Percentiles rank a stretch among this genome's conserved stretches.
Conservation (phyloP, 1,140 invertebrate genomes). For the Drosophila sechellia region DNA sequence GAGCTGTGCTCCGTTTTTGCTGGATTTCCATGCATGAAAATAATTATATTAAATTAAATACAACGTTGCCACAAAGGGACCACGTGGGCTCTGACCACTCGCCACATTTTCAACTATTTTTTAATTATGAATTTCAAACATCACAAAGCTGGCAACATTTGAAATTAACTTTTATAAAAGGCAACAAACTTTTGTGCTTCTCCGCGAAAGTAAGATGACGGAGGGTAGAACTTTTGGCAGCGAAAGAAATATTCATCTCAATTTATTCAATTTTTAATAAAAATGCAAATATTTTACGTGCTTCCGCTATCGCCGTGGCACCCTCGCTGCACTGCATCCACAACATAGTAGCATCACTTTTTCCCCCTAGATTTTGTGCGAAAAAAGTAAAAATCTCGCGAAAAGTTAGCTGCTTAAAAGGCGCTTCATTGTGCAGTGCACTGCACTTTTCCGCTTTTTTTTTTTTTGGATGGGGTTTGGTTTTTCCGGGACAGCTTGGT, state of each 20-base stretch:
- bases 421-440: slow-evolving; percentile 57
- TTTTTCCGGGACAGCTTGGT: slow-evolving; percentile 30
- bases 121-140: slow-evolving; percentile 76
- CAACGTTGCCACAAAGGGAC: slow-evolving; percentile 18
- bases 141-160: slow-evolving; percentile 27
- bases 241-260: slow-evolving; percentile 48
- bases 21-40: slow-evolving; percentile 3
- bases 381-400: slow-evolving; percentile 24
- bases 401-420: slow-evolving; percentile 60
- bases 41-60: slow-evolving; percentile 29
- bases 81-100: slow-evolving; percentile 8
- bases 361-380: slow-evolving; percentile 6
- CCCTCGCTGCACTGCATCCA: slow-evolving; percentile 21
- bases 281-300: slow-evolving; percentile 70
- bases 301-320: slow-evolving; percentile 24
- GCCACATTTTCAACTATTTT: slow-evolving; percentile 67
- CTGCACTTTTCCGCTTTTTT: slow-evolving; percentile 41
- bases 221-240: slow-evolving; percentile 22
- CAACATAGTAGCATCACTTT: slow-evolving; percentile 16
- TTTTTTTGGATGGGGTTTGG: background rate
- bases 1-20: slow-evolving; percentile 5
- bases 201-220: slow-evolving; percentile 44
- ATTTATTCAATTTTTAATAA: slow-evolving; percentile 76
- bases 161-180: slow-evolving; percentile 74
- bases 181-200: slow-evolving; percentile 53